These are phyloP conservation scores for Drosophila bunnanda DNA, from an alignment of 2,888 invertebrate genomes.

Conservation along the genomic window DNA sequence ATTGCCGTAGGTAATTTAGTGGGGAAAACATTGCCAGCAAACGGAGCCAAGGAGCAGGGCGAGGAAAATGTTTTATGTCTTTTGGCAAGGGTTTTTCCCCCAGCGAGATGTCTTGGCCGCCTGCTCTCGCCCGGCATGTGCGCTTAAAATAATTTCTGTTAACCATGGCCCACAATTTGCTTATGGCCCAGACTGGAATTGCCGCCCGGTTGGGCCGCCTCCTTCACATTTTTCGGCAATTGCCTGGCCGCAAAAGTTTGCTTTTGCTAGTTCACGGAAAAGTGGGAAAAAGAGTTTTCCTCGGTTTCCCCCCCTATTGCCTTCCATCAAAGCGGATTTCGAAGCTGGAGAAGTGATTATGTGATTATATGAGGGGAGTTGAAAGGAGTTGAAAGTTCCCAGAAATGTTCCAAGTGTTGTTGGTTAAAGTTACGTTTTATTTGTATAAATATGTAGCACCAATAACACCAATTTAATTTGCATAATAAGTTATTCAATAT, in stretches of 20 bases:
- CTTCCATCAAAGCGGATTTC: slow-evolving; percentile 58
- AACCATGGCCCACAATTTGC: slow-evolving; percentile 71
- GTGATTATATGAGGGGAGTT: slow-evolving; percentile 43
- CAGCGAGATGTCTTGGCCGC: slow-evolving; percentile 8
- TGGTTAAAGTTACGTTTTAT: slow-evolving; percentile 7
- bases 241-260: slow-evolving; percentile 34
- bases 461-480: slow-evolving; percentile 22
- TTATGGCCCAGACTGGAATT: slow-evolving; percentile 38
- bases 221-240: slow-evolving; percentile 21
- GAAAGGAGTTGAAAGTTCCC: neutral
- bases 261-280: slow-evolving; percentile 21
- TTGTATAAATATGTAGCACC: slow-evolving; percentile 25
- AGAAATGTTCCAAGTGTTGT: neutral
- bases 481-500: neutral
- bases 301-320: slow-evolving; percentile 23
- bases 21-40: slow-evolving; percentile 65
- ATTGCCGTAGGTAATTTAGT: slow-evolving; percentile 79
- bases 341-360: slow-evolving; percentile 46
- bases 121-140: slow-evolving; percentile 17
- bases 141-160: slow-evolving; percentile 79
- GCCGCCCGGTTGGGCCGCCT: too few species aligned
- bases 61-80: slow-evolving; percentile 46
- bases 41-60: slow-evolving; percentile 22
- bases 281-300: slow-evolving; percentile 32
- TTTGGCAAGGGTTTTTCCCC: neutral